phyloP scores from a whole-genome alignment of 2,888 invertebrate genomes.

The Tineola bisselliella region DNA sequence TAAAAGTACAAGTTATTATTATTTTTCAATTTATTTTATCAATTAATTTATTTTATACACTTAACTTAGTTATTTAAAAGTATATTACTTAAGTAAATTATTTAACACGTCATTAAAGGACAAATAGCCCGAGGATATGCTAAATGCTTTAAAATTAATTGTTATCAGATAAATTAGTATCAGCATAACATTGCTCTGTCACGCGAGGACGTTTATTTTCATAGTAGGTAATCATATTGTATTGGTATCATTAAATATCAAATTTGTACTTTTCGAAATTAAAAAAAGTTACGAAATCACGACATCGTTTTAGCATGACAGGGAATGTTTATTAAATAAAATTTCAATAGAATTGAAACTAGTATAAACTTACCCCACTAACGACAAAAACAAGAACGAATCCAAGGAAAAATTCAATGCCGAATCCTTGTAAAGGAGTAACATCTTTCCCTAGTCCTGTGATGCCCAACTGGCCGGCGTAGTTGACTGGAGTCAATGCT shows the following conservation, averaged over 20 bases:
- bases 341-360: neutral
- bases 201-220: neutral
- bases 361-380: slow-evolving; percentile 75
- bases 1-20: too few relatives aligned
- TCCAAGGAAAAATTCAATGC: slow-evolving; percentile 90
- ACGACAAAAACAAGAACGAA: slow-evolving; percentile 89
- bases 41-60: too few relatives aligned
- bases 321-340: too few relatives aligned
- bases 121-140: neutral
- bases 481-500: slow-evolving; percentile 74
- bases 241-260: neutral
- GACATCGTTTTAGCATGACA: neutral
- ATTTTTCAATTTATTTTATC: too few relatives aligned
- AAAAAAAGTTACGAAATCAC: neutral
- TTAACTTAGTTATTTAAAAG: too few relatives aligned
- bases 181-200: neutral
- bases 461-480: slow-evolving; percentile 73
- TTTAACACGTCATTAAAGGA: too few relatives aligned
- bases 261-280: neutral
- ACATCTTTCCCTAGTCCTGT: slow-evolving; percentile 72
- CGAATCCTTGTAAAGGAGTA: slow-evolving; percentile 81
- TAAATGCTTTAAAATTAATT: neutral
- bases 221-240: neutral
- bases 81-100: too few relatives aligned
- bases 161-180: neutral